Base-by-base conservation (phyloP, 2,113 vertebrate genomes). In the Tonatia bakeri region DNA sequence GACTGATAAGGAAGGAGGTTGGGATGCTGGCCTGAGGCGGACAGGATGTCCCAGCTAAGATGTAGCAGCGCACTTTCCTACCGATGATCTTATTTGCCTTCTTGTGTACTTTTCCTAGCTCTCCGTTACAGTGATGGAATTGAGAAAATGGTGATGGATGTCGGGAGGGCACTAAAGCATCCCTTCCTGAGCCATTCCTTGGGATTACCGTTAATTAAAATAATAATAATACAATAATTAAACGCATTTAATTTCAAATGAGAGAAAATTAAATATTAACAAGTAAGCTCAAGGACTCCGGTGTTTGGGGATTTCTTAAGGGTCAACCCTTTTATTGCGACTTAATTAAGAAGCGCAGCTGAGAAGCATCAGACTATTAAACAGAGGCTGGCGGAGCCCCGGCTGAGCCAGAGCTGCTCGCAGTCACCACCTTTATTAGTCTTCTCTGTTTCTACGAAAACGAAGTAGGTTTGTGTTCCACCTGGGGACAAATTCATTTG, bases 271-370 rank as follows among this genome's bases (percentile, higher is more conserved):
- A 86, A 93, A 93, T 52, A 85, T 77, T 85, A 92, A 90, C 89
- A 86, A 92, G 86, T 43, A 65, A 82, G 50, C 84, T 64, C 90
- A 69, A 69, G 87, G 90, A 79, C 90, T 84, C 65, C 31, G 73
- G 64, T 91, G 69, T 75, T 95, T 67, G 61, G 82, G 81, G 45
- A 79, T 72, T 96, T 95, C 88, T 89, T 36, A 90, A 94, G 86
- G 82, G 43, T 43, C 67, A 79, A 5, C n/a, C 89, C 67, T 95
- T 61, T 95, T 61, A 75, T 17, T 40, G 79, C 0, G 1, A 50
- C 61, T 94, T 97, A 96, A 98, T 96, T 97, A 94, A 95, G 70
- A 90, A 94, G 47, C 91, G 70, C 7, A 5, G 50, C 3, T 16
- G 56, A 87, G 38, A 70, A 33, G 36, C 82, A 1, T 15, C 9